These are phyloP conservation scores for Lytechinus pictus DNA, from an alignment of 35 echinoderm and acorn worm species.

Conservation along the genomic window DNA sequence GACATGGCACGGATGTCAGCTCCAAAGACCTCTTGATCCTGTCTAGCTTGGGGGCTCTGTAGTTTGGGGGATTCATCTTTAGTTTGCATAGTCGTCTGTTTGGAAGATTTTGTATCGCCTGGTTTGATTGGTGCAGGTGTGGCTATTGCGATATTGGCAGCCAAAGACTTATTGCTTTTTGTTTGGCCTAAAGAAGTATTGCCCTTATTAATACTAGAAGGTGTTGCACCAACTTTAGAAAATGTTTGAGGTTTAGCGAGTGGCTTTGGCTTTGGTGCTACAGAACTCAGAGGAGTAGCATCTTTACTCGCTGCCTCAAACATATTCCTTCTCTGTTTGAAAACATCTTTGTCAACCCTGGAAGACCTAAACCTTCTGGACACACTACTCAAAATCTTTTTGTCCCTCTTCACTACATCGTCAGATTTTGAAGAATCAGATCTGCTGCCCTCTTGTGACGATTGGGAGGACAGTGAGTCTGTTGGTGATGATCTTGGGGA, in stretches of 20 bases:
- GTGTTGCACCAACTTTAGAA: background rate
- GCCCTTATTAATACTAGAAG: background rate
- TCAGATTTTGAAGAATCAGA: background rate
- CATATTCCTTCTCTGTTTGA: conserved; percentile 48
- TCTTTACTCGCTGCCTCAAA: conserved; percentile 52
- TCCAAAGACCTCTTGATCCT: conserved; percentile 37
- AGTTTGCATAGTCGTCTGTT: background rate
- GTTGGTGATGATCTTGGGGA: conserved; percentile 23
- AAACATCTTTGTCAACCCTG: conserved; percentile 45
- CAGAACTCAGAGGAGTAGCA: background rate
- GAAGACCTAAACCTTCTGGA: conserved; percentile 43
- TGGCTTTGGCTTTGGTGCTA: background rate
- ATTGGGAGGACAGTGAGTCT: background rate
- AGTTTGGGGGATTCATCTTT: background rate
- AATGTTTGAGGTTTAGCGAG: background rate
- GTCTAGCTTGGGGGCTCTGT: background rate
- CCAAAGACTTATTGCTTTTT: conserved; percentile 27
- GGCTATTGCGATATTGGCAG: background rate
- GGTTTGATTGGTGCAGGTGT: background rate
- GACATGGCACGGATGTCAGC: conserved; percentile 40
- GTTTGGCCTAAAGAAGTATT: background rate
- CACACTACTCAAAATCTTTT: conserved; percentile 9
- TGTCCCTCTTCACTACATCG: conserved; percentile 45
- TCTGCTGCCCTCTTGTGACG: conserved; percentile 28
- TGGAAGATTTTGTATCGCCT: background rate